A percentile compares a stretch with the other conserved stretches of the same genome.
These are phyloP conservation scores for Prunella fulvescens DNA, from an alignment of 2,113 vertebrate species.

Conservation along the genomic window DNA sequence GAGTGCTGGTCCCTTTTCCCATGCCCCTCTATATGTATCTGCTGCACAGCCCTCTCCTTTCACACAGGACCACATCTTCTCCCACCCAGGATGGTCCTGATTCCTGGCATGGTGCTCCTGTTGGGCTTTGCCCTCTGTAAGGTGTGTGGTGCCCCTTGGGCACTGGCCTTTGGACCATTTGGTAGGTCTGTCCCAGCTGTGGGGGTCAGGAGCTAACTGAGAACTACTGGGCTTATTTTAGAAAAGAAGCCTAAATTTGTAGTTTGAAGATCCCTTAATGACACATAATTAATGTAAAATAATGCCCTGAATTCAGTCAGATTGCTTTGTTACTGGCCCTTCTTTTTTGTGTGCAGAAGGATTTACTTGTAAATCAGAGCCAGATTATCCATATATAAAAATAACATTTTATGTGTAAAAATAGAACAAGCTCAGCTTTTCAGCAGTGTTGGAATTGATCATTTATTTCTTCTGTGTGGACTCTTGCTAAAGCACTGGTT, in stretches of 20 bases:
- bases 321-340: background rate
- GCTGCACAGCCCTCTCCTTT: background rate
- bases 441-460: background rate
- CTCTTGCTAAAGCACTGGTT: background rate
- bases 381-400: background rate
- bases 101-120: background rate
- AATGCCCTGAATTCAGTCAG: background rate
- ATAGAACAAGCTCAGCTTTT: constrained; percentile 6
- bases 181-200: background rate
- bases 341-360: background rate
- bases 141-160: fast-evolving
- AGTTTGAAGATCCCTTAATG: background rate
- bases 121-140: background rate
- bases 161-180: background rate
- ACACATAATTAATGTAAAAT: background rate
- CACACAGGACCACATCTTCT: background rate
- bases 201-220: background rate
- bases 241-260: background rate
- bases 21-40: fast-evolving
- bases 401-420: background rate
- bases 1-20: background rate
- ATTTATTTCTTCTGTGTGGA: background rate
- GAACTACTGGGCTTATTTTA: background rate
- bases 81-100: fast-evolving
- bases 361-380: background rate